Base-by-base conservation (phyloP, 2,113 vertebrate species). In the Stegastes partitus region DNA sequence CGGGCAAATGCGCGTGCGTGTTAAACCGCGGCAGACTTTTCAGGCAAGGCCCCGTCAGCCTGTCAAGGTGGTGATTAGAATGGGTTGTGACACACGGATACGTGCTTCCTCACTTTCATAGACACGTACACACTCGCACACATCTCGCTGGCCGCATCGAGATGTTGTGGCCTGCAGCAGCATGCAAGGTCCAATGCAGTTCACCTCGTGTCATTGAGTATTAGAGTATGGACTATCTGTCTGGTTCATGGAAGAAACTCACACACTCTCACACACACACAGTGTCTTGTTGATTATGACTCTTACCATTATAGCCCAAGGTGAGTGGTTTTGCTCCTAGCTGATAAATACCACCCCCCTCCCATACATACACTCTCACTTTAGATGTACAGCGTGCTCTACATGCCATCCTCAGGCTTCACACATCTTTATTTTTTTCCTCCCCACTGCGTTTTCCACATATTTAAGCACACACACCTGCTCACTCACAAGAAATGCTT, bases 191-290 rank as follows among this genome's bases (percentile, higher is more conserved):
- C 88, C 86, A 79, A 67, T 73, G 81, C 74, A 87, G 74, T 82
- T 91, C 89, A 88, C 91, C 87, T 85, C 79, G 77, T 89, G 92
- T 92, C 92, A 84, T 77, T 63, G 80, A 88, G 82, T 76, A 72
- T 90, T 91, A 87, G 77, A 75, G 84, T 82, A 82, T 83, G 67
- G 78, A 86, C 82, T 82, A 66, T 85, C 79, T 90, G 85, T 86
- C 85, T 50, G 66, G 45, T 84, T 88, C 68, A 74, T 71, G 84
- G 68, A 26, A 28, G 26, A 79, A 1, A 67, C 72, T 53, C 10
- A 54, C 53, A 58, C 51, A 64, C 57, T 16, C 59, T 50, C 8
- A 62, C 39, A 25, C 55, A 63, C 18, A 26, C 49, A 54, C 50
- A 68, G 57, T 47, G 55, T 39, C n/a, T 62, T 45, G 70, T 81